Evolutionary conservation across 2,888 invertebrate species (phyloP).

Genomic region (Pandemis corylana): DNA sequence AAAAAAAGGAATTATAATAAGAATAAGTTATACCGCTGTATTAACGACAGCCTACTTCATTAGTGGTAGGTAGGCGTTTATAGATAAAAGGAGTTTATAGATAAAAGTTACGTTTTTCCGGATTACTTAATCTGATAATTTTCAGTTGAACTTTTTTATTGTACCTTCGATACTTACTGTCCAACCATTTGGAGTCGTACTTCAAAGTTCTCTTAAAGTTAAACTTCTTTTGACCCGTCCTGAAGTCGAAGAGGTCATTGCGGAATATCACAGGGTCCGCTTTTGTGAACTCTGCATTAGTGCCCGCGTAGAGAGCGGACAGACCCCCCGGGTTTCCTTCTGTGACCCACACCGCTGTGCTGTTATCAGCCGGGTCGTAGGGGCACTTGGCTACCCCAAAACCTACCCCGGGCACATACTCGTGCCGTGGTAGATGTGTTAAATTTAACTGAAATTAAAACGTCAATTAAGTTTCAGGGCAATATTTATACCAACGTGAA

Average conservation of each 20-base stretch:
- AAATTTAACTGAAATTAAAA: constrained; percentile 74
- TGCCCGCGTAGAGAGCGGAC: constrained; percentile 89
- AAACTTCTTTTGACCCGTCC: constrained; percentile 85
- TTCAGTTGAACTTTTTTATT: not conserved
- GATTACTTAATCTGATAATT: not conserved
- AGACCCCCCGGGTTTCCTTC: constrained; percentile 87
- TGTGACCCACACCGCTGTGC: constrained; percentile 90
- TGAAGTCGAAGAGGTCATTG: constrained; percentile 86
- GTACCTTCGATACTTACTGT: constrained; percentile 82
- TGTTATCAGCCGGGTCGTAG: constrained; percentile 90
- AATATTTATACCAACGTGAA: not conserved
- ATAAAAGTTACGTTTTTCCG: not conserved
- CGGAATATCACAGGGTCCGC: constrained; percentile 90
- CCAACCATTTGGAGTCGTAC: constrained; percentile 90
- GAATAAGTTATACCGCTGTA: too few species aligned
- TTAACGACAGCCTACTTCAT: too few species aligned
- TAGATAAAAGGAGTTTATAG: too few species aligned
- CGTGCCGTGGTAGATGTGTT: constrained; percentile 84
- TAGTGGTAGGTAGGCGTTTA: too few species aligned
- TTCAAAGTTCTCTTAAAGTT: constrained; percentile 88
- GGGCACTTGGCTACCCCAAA: constrained; percentile 89
- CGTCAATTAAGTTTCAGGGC: constrained; percentile 1
- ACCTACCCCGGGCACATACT: constrained; percentile 87
- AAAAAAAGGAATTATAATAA: constrained; percentile 43
- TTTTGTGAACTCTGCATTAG: constrained; percentile 89